Conservation (phyloP, 1,140 invertebrate species). For the Solenopsis fugax region DNA sequence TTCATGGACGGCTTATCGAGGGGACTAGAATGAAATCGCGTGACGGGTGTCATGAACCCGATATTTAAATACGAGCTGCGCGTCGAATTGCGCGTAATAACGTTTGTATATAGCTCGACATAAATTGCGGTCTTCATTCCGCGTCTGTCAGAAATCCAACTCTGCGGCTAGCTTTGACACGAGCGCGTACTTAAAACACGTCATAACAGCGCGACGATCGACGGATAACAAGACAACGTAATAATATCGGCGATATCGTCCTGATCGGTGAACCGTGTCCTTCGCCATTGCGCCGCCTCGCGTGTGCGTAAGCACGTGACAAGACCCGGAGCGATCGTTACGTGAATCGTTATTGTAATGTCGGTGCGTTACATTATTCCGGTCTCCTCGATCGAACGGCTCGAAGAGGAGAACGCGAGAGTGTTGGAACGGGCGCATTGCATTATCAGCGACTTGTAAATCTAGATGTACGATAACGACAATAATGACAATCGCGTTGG, state of each 20-base stretch:
- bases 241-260: constrained; percentile 68
- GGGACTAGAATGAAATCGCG: constrained; percentile 1
- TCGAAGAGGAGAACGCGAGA: constrained; percentile 23
- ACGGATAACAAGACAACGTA: constrained; percentile 69
- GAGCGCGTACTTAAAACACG: constrained; percentile 32
- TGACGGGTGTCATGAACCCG: constrained; percentile 1
- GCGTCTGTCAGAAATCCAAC: constrained; percentile 63
- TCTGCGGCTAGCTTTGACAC: constrained; percentile 2
- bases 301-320: constrained; percentile 53
- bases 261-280: constrained; percentile 67
- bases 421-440: neutral
- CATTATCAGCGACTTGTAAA: constrained; percentile 16
- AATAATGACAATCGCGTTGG: neutral
- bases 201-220: constrained; percentile 67
- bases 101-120: neutral
- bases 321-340: constrained; percentile 34
- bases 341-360: constrained; percentile 35
- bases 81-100: neutral
- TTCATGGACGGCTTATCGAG: neutral
- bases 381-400: neutral
- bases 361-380: constrained; percentile 38
- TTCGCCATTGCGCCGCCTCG: constrained; percentile 49
- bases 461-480: constrained; percentile 13
- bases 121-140: constrained; percentile 72
- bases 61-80: constrained; percentile 26